Base-by-base conservation (phyloP, 2,113 vertebrate species). In the Arizona elegans region DNA sequence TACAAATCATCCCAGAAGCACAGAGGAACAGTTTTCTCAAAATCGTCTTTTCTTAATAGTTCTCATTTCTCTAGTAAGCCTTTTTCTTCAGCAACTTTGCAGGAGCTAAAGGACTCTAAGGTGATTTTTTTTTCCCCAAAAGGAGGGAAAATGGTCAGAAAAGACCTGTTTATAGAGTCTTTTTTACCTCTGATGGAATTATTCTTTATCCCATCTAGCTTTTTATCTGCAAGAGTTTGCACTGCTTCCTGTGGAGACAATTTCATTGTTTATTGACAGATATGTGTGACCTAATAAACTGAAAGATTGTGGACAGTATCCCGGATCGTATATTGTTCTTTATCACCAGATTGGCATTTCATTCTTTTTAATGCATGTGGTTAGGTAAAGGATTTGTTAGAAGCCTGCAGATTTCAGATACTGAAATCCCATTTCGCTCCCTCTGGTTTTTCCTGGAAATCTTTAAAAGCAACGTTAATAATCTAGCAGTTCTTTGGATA, bases 281-380 rank as follows among this genome's bases (percentile, higher is more conserved):
- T 10, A 86, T 50, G 52, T 53, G 56, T 95, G 95, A 91, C 95
- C 94, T 95, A 91, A 92, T 95, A 95, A 96, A 93, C 94, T 94
- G 94, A 95, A 95, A 95, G 95, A 94, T 94, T 94, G 94, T 92
- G 95, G 96, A 94, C 94, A 95, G 96, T 96, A 95, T 95, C 58
- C 85, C 33, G 56, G 58, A 29, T 94, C 95, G 94, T 94, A 97
- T 97, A 97, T 97, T 97, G 96, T 97, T 97, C 96, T 97, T 96
- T 96, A 96, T 96, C 96, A 96, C 95, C 96, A 95, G 96, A 95
- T 97, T 95, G 96, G 94, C 96, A 95, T 96, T 97, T 96, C 95
- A 95, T 95, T 96, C 93, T 95, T 97, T 55, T 90, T 62, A 59
- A 90, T 95, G 94, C 94, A 91, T 95, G 90, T 92, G 86, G 92